Base-by-base conservation (phyloP, 2,888 invertebrate species). In the Chalcosyrphus nemorum region DNA sequence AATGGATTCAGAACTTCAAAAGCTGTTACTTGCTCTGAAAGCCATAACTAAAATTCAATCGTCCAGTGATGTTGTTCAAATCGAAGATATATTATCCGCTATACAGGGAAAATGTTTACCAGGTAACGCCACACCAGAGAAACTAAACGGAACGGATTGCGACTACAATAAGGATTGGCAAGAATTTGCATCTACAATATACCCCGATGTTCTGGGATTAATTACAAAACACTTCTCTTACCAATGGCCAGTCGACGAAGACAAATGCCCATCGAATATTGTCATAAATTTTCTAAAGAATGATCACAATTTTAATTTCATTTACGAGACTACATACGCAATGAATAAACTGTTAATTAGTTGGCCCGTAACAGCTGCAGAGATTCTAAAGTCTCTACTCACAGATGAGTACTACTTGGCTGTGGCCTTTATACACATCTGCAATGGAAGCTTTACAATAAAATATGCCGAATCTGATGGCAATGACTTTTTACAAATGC, bases 101-200 rank as follows among this genome's bases (percentile, higher is more conserved):
- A 68, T 93, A 4, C 75, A 89, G 15, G 68, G 56, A 3, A 86
- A 89, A 38, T 87, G 89, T 50, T 87, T 92, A 63, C 93, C 93
- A 2, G 91, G 91, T 6, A 89, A 88, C 17, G 88, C 94, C 29
- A 96, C 95, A 0, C 93, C 94, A 15, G 95, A 96, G 89, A 95
- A 94, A 89, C 90, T 95, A n/a, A 88, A 91, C 9, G 91, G 92
- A 38, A 85, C 93, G 1, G 95, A 96, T 89, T 85, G 87, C 11
- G 89, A 88, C 47, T 17, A 72, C 1, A 45, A 86, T 24, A 81
- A 86, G 63, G 86, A 89, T 35, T 92, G 92, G 90, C 70, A 87
- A 19, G 86, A 90, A 24, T 92, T 93, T 38, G 90, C 93, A 3
- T 87, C 92, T 2, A 91, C 92, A 13, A 86, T 91, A 0, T 94